Evolutionary conservation across 2,113 vertebrate species (phyloP), one percentile per base, ranked within the genome.

Genomic region (Clarias macrocephalus): DNA sequence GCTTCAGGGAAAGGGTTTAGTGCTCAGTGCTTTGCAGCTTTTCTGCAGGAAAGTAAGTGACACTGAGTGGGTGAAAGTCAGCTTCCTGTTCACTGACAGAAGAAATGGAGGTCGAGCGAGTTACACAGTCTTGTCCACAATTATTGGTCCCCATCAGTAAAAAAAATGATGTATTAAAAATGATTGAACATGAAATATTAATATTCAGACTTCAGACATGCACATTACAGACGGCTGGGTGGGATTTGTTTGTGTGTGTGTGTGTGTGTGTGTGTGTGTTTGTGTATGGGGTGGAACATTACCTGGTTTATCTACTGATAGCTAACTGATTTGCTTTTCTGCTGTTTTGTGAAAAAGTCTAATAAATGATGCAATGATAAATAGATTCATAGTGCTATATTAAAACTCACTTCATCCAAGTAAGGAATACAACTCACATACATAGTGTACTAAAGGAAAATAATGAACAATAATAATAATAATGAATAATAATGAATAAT

Each of bases 21-120:
- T 52, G 80, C 56, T 82, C 23, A 30, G 25, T 57, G 60, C 59
- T 63, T 59, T 13, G 57, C 42, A 63, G 85, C 76, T 87, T 42
- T 77, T 89, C 42, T 85, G 33, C 60, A 10, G 48, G 68, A 76
- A 85, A 83, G 85, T 68, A 82, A 65, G 72, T 60, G 23, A 13
- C 28, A 80, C 73, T 33, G 8, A 10, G 37, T 60, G 79, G 48
- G 7, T 63, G 56, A 86, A 86, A 77, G n/a, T 15, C n/a, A 52
- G 80, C 82, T 63, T 37, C 21, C 85, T 28, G 57, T 77, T 1
- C 62, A 7, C 23, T 73, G 56, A 80, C 52, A 87, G 54, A 52
- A 79, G 60, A 79, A 80, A 82, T 70, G 25, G 80, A 86, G 52
- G 48, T 28, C 28, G n/a, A 37, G 16, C 52, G 37, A 37, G 25